Base-by-base conservation (phyloP, 2,888 invertebrate genomes). In the Lasioglossum malachurum region DNA sequence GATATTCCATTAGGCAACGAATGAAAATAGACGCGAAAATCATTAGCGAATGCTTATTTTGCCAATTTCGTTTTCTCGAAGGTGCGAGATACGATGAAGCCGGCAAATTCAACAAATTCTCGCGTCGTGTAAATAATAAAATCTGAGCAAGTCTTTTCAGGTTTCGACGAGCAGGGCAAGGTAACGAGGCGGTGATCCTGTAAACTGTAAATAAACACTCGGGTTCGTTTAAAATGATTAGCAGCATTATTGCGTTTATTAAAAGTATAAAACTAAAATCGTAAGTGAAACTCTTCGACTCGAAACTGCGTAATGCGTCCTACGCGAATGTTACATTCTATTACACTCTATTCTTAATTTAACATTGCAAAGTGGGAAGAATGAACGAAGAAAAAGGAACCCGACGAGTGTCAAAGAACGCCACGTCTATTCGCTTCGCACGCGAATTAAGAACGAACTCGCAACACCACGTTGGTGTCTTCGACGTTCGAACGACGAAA, bases 1-100 rank as follows among this genome's bases (percentile, higher is more conserved):
- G 91, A 92, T 93, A 94, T 93, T 94, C 92, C 89, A 94, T 94
- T 94, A 94, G 94, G 90, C 88, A 89, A 87, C 89, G 90, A 92
- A 92, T 92, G 91, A 92, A 93, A 92, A 93, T 92, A 93, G 87
- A 86, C 80, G 84, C 38, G 80, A 79, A 75, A 87, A 90, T 88
- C 75, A 76, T 69, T 60, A 84, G 76, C 75, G 87, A 83, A 80
- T 73, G 67, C 49, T 82, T 75, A 49, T 80, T 53, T 73, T 53
- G 75, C 74, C 53, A 14, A 19, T 67, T 78, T 49, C 76, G 46
- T n/a, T 64, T 77, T 16, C 31, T n/a, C n/a, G 23, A 7, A n/a
- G 14, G 23, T 19, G 5, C 27, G 53, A n/a, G 19, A 38, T 12
- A 35, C 27, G 27, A 67, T 3, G 67, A 53, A n/a, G n/a, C 31